Percentiles rank a stretch among this genome's conserved stretches.
These are phyloP conservation scores for Idaea biselata DNA, from an alignment of 2,888 invertebrate species.

Conservation along the genomic window DNA sequence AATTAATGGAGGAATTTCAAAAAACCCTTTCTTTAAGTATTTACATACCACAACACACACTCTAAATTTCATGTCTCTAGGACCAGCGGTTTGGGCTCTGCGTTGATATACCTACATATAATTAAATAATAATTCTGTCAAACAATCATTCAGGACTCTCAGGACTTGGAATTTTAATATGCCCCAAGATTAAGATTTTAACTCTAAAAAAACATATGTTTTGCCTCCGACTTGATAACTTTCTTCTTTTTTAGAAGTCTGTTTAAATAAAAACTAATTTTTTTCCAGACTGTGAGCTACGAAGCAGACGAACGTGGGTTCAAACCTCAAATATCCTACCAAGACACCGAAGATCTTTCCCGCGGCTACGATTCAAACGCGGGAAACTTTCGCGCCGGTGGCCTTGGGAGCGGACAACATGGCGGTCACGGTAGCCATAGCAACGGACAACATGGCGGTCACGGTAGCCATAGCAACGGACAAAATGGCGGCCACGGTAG, in stretches of 20 bases:
- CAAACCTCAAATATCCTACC: constrained; percentile 83
- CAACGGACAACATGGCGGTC: constrained; percentile 22
- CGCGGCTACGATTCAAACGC: constrained; percentile 63
- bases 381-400: constrained; percentile 40
- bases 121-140: too few species aligned
- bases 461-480: constrained; percentile 33
- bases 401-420: constrained; percentile 20
- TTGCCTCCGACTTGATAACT: too few species aligned
- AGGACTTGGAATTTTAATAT: too few species aligned
- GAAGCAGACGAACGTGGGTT: constrained; percentile 84
- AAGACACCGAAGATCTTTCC: constrained; percentile 68
- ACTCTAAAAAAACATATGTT: neutral
- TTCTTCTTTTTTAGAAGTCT: neutral
- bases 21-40: too few species aligned
- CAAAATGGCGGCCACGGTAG: constrained; percentile 31
- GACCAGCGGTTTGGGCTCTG: too few species aligned
- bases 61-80: too few species aligned
- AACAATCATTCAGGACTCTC: too few species aligned
- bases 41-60: too few species aligned
- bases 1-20: too few species aligned
- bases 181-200: too few species aligned
- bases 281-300: constrained; percentile 82
- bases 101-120: too few species aligned
- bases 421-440: constrained; percentile 33
- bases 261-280: constrained; percentile 4